These are phyloP conservation scores for Malurus elegans DNA, from an alignment of 2,113 vertebrate genomes.

Conservation along the genomic window DNA sequence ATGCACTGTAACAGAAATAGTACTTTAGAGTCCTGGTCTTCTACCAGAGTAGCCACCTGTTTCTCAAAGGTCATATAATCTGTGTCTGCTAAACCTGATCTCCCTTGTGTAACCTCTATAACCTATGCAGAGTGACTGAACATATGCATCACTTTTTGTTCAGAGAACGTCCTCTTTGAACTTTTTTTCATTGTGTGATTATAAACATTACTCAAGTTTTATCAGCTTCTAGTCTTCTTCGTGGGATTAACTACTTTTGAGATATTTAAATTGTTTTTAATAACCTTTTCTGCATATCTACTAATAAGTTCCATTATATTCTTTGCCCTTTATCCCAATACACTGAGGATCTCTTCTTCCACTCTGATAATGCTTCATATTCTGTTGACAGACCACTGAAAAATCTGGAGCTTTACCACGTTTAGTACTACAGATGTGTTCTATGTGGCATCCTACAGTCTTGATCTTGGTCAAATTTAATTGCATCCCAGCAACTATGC, in stretches of 20 bases:
- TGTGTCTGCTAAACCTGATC: neutral
- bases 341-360: neutral
- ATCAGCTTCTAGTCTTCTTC: neutral
- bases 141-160: neutral
- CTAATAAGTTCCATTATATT: neutral
- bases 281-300: neutral
- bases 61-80: neutral
- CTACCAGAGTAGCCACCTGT: neutral
- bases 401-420: neutral
- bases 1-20: neutral
- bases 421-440: neutral
- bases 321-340: neutral
- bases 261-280: neutral
- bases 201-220: neutral
- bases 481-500: neutral
- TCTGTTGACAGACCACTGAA: neutral
- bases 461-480: neutral
- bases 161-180: neutral
- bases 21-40: neutral
- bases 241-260: neutral
- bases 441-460: neutral
- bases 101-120: neutral
- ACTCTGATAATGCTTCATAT: neutral
- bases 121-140: neutral
- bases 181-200: neutral